Base-by-base conservation (phyloP, 2,113 vertebrate genomes). In the Grammomys surdaster region DNA sequence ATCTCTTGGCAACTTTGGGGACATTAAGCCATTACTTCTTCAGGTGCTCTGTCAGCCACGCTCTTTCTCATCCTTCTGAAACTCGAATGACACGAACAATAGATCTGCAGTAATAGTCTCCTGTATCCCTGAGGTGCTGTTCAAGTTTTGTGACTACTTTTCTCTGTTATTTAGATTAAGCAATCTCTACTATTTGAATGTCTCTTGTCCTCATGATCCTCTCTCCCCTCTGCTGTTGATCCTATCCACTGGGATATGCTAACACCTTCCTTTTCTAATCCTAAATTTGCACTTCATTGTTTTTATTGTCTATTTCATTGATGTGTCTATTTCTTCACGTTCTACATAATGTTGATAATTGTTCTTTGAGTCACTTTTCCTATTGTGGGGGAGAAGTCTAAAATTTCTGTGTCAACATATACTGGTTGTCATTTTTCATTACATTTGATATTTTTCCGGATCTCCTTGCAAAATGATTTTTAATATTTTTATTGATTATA, bases 401-500 rank as follows among this genome's bases (percentile, higher is more conserved):
- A 95, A 65, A 78, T 85, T 65, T 78, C 24, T 10, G 40, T 82
- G 54, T 82, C 87, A 65, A 72, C 11, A 58, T 72, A 4, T 13
- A 72, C 63, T 76, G 40, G 87, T 81, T 76, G 11, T n/a, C 51
- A 40, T 54, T 70, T 94, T 96, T 91, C 36, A 91, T 89, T 94
- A 40, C 2, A 26, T 91, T 75, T 85, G 40, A 65, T 40, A 43
- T 73, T 6, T 82, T 95, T 96, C 51, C 84, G 54, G 11, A 70
- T 95, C n/a, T 91, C 81, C 5, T 14, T 78, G 63, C 26, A 24
- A n/a, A 48, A 70, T 72, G 7, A 93, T 28, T 84, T 43, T 43
- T 63, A 58, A 16, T 84, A 65, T n/a, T 75, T 65, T 26, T n/a
- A 58, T 46, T 76, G 86, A 70, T 84, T 63, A n/a, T 63, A 28